These are phyloP conservation scores for Ellobius talpinus DNA, from an alignment of 2,113 vertebrate genomes.

Conservation along the genomic window DNA sequence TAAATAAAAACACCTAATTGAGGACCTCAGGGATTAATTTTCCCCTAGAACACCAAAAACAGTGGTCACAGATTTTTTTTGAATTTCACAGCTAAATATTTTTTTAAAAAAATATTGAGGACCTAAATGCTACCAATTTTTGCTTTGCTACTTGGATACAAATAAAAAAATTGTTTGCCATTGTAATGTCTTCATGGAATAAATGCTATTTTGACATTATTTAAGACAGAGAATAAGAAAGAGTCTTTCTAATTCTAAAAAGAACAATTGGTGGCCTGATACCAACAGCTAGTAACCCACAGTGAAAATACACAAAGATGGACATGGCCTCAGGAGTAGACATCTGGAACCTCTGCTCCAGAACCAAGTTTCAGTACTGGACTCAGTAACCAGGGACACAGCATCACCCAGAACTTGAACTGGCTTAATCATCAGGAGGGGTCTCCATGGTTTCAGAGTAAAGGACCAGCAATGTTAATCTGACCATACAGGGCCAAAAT, in stretches of 20 bases:
- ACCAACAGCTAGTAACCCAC: neutral
- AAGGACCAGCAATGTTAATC: neutral
- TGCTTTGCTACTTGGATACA: constrained; percentile 1
- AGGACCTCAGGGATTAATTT: neutral
- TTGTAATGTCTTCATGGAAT: constrained; percentile 1
- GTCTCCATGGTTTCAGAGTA: neutral
- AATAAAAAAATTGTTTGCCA: neutral
- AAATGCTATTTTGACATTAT: constrained; percentile 43
- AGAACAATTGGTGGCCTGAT: neutral
- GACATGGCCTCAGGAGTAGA: neutral
- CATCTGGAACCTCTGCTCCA: neutral
- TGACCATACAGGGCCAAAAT: neutral
- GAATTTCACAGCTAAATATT: neutral
- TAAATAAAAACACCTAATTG: neutral
- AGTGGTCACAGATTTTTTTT: neutral
- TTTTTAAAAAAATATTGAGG: neutral
- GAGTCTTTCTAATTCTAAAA: constrained; percentile 3
- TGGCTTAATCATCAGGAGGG: neutral
- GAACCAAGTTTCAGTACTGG: neutral
- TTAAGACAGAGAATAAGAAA: neutral
- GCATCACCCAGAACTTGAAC: neutral
- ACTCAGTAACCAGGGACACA: neutral
- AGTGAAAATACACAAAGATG: accelerated
- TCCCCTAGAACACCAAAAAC: neutral
- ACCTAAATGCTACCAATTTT: neutral